Evolutionary conservation across 2,797 vertebrate genomes (phyloP), one percentile per base, ranked within the genome.

Genomic region (Micrastur ruficollis): DNA sequence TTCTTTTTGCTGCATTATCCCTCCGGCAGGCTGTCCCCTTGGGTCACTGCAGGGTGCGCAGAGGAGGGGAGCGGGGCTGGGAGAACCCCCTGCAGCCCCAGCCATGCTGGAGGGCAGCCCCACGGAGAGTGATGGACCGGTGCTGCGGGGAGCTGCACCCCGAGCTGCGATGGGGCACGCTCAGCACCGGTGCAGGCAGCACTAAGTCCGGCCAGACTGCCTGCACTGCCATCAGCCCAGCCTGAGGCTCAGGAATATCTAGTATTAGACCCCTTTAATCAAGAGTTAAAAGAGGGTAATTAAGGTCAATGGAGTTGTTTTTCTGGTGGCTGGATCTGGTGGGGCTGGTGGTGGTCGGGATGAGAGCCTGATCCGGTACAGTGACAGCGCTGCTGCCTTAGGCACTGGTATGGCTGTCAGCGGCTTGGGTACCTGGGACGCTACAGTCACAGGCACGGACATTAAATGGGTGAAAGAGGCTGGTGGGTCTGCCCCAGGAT

Each of bases 81-180:
- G 36, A 15, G 44, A 40, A 11, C 15, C 19, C 65, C 46, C n/a
- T 14, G 42, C 23, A 14, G 14, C 44, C 18, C 53, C 17, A 2
- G 40, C 62, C 7, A 4, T 12, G 40, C 34, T 0, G 1, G 42
- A 25, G 34, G 44, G 34, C 53, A 40, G 65, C 65, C 36, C 55
- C 31, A 7, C 4, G 55, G 55, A 18, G 17, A 16, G 52, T 2
- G 4, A 38, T 13, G 42, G 78, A 17, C 13, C 27, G 17, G 29
- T 2, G 11, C 50, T n/a, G 17, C 5, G 2, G 53, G 42, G 65
- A 70, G 44, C 53, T 29, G 65, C 44, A 26, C 21, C 76, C 50
- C 2, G 1, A 47, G n/a, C 21, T 1, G 4, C 3, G 2, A 53
- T 14, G 53, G 26, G 38, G 7, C 9, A 20, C 1, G 4, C 46